Evolutionary conservation across 2,888 invertebrate genomes (phyloP).

Genomic region (Aethes cnicana): DNA sequence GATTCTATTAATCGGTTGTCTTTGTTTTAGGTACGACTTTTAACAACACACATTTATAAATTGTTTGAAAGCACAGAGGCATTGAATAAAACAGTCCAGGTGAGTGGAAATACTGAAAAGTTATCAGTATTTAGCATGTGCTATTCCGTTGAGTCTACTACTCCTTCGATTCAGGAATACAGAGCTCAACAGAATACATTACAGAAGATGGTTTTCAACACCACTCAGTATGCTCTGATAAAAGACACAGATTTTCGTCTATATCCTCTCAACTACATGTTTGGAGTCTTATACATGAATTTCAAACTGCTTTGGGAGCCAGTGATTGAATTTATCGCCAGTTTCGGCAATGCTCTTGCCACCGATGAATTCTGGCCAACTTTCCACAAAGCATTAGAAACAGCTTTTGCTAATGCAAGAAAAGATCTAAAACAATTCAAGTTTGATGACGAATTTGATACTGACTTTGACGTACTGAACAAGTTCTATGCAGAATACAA

Average conservation of each 20-base stretch:
- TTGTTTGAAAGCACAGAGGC: constrained; percentile 83
- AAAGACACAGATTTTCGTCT: constrained; percentile 82
- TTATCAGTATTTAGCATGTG: constrained; percentile 86
- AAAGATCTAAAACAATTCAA: constrained; percentile 57
- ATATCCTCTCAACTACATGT: constrained; percentile 88
- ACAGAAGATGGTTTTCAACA: constrained; percentile 87
- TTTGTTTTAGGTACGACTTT: constrained; percentile 83
- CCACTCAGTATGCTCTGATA: constrained; percentile 80
- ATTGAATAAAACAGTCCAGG: constrained; percentile 61
- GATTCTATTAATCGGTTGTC: neutral
- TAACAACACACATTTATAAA: constrained; percentile 88
- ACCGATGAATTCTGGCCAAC: constrained; percentile 87
- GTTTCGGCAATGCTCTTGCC: constrained; percentile 85
- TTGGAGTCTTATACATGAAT: constrained; percentile 92
- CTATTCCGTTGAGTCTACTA: constrained; percentile 86
- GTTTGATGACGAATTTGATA: constrained; percentile 64
- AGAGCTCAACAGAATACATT: constrained; percentile 88
- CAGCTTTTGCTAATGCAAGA: constrained; percentile 72
- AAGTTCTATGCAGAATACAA: constrained; percentile 64
- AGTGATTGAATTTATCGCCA: constrained; percentile 87
- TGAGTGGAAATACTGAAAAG: constrained; percentile 61
- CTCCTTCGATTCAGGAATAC: constrained; percentile 89
- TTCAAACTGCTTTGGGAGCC: constrained; percentile 96
- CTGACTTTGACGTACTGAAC: constrained; percentile 51
- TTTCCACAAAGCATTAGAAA: constrained; percentile 83